Evolutionary conservation across 2,888 invertebrate genomes (phyloP), one percentile per base, ranked within the genome.

Genomic region (Salpingus planirostris): DNA sequence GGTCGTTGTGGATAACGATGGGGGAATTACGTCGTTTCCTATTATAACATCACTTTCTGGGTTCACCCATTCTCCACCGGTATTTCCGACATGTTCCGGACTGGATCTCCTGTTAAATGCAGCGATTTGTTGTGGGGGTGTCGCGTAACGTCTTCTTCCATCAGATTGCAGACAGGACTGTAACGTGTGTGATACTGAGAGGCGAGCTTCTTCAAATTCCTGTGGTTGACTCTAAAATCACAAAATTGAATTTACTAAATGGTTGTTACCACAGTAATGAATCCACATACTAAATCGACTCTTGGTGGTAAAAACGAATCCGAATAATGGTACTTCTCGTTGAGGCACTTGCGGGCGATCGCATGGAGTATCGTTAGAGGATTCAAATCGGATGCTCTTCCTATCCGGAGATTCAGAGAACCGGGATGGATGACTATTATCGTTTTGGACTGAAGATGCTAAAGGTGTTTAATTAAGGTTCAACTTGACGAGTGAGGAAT

Each of bases 351-450:
- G 37, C 89, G 73, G 0, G 89, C 90, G 34, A 91, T 76, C 26
- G 86, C 89, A 65, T 95, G 92, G 1, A 92, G 70, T 35, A 92
- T 72, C 21, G 82, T 83, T 32, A 83, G 73, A 6, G 95, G 95
- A 57, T 85, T 76, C 2, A 89, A 68, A 62, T 95, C 95, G 0
- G 91, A 89, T 2, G 93, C 92, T 49, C 89, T 68, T 1, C 95
- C 95, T 56, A 95, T 85, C 40, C 92, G 71, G 13, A 95, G 72
- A 61, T 89, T 82, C 27, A 85, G 73, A 0, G 93, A 95, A 4
- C 95, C 95, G 11, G 95, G 93, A 58, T 95, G 93, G 33, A 95
- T 90, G n/a, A 95, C 82, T 36, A 96, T 82, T 23, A 89, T 84
- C 38, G 82, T 80, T 51, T 85, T 81, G 0, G 86, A 79, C 50